phyloP scores from a whole-genome alignment of 2,113 vertebrate species.

The Neodon shergylaensis region DNA sequence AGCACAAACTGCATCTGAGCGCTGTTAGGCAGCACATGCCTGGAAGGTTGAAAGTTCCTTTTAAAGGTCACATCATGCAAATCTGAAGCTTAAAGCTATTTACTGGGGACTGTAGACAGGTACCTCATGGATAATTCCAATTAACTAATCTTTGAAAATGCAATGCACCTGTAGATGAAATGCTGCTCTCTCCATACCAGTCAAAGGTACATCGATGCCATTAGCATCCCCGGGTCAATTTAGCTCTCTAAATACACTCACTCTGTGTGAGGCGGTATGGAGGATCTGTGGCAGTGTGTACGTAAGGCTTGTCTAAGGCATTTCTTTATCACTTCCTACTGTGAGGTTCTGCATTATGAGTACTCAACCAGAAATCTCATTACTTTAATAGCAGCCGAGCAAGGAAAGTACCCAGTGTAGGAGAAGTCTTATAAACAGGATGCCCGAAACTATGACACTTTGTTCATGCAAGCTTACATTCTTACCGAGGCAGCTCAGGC shows the following conservation, averaged over 20 bases:
- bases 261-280: not conserved
- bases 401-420: not conserved
- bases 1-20: not conserved
- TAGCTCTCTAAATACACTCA: not conserved
- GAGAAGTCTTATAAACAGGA: constrained; percentile 47
- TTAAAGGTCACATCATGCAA: constrained; percentile 4
- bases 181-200: not conserved
- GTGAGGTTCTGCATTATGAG: constrained; percentile 48
- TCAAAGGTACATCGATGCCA: not conserved
- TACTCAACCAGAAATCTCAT: constrained; percentile 73
- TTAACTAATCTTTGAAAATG: not conserved
- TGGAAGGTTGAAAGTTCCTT: not conserved
- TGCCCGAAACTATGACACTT: not conserved
- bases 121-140: not conserved
- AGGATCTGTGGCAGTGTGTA: not conserved
- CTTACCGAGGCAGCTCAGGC: not conserved
- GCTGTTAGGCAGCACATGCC: not conserved
- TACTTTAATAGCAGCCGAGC: constrained; percentile 64
- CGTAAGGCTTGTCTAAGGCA: not conserved
- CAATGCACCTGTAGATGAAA: not conserved
- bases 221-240: not conserved
- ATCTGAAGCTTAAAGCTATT: not conserved
- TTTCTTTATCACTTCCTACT: constrained; percentile 30
- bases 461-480: not conserved
- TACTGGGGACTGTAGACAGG: not conserved